Base-by-base conservation (phyloP, 2,113 vertebrate species). In the Gallinago paraguaiae region DNA sequence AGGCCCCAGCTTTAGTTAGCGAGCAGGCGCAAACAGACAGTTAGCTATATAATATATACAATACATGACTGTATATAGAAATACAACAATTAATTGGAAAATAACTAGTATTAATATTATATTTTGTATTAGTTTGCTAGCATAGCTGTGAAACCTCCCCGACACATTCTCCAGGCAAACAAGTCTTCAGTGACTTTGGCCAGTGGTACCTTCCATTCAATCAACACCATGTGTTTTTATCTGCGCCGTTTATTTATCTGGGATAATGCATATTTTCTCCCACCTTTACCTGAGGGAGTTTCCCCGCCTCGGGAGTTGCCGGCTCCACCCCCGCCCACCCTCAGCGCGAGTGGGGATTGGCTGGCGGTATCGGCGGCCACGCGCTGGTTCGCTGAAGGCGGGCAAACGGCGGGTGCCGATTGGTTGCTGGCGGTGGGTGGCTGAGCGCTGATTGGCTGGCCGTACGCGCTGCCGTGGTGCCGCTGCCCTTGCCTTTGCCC, bases 21-120 rank as follows among this genome's bases (percentile, higher is more conserved):
- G 33, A 19, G 28, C 59, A 31, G 48, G 28, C 17, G 1, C 11
- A 2, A 4, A 10, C 4, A 23, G 25, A 31, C 14, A 43, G 63
- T 22, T 43, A 64, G 27, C 39, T 64, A 43, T 31, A 43, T 65
- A 30, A 43, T 31, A 39, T 3, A 18, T 0, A 17, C 25, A 13
- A 0, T 3, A 17, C 1, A 11, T 1, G 24, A 1, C 0, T 20
- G 13, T 6, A 2, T 3, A 1, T 4, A 31, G 46, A 61, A 75
- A 75, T 6, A 6, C 25, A 11, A 7, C 2, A 4, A 33, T 4
- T 16, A 22, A 20, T 0, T n/a, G 22, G 35, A 22, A 60, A 67
- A 64, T 18, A 37, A 53, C 2, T 15, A 24, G 11, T 33, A 4
- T 2, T 35, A 19, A 20, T 25, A 27, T 4, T 7, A 2, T 3